Evolutionary conservation across 2,888 invertebrate species (phyloP).

Genomic region (Patella ulyssiponensis): DNA sequence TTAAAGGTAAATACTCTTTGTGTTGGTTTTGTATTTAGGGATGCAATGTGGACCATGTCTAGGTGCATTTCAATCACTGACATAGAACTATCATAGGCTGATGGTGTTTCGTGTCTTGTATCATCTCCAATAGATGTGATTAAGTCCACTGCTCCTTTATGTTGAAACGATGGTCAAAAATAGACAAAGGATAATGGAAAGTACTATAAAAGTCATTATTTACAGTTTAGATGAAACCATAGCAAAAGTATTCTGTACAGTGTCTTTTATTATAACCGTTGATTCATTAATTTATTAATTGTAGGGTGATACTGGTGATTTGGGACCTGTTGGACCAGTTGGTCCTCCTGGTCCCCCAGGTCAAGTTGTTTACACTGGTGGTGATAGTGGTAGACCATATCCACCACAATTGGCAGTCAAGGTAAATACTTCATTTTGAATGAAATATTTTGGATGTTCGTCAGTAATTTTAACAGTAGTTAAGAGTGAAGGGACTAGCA

Average conservation of each 20-base stretch:
- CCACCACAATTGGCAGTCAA: no score
- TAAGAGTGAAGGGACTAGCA: no score
- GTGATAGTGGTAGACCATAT: no score
- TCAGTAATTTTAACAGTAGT: no score
- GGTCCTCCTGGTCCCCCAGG: conserved; percentile 37
- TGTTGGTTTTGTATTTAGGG: not conserved
- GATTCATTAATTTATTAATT: not conserved
- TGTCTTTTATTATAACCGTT: not conserved
- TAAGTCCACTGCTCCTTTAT: no score
- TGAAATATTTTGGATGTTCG: no score
- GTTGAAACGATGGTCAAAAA: no score
- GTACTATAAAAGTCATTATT: not conserved
- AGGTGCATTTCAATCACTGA: not conserved
- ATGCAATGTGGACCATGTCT: not conserved
- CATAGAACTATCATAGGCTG: no score
- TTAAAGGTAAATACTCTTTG: conserved; percentile 16
- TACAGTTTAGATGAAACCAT: not conserved
- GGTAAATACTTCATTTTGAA: no score
- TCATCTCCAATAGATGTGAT: no score
- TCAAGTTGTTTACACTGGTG: conserved; percentile 13
- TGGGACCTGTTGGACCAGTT: conserved; percentile 34
- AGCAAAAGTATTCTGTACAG: not conserved
- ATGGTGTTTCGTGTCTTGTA: no score
- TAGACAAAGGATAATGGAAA: no score
- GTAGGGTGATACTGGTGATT: conserved; percentile 29